These are phyloP conservation scores for Trinectes maculatus DNA, from an alignment of 2,113 vertebrate genomes.

Conservation along the genomic window DNA sequence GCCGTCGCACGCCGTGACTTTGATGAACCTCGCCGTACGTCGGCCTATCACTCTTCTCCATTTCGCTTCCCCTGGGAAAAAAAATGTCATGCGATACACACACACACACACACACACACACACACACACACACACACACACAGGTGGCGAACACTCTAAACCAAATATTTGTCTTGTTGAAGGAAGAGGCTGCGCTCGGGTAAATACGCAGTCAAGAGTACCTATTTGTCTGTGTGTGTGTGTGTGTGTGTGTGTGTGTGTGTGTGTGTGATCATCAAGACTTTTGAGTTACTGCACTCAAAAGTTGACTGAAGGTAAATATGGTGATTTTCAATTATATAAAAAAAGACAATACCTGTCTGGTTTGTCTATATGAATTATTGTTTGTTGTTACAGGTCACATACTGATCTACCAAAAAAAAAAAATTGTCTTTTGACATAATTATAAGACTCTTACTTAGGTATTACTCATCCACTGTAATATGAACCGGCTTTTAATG, in stretches of 20 bases:
- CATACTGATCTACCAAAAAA: too few species aligned
- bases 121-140: slow-evolving; percentile 59
- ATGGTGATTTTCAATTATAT: not conserved
- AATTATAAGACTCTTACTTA: too few species aligned
- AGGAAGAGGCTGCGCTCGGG: slow-evolving; percentile 88
- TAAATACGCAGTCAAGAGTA: slow-evolving; percentile 77
- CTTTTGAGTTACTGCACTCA: slow-evolving; percentile 15
- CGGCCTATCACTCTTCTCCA: slow-evolving; percentile 99
- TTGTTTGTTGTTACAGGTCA: too few species aligned
- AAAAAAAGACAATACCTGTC: too few species aligned
- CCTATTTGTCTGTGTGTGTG: slow-evolving; percentile 24
- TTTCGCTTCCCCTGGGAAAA: slow-evolving; percentile 90
- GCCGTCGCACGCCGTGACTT: slow-evolving; percentile 91
- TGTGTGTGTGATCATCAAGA: slow-evolving; percentile 18
- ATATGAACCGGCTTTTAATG: not conserved
- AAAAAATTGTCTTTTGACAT: not conserved
- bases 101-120: slow-evolving; percentile 45
- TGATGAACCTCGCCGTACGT: slow-evolving; percentile 93
- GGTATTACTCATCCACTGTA: not conserved
- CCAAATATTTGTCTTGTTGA: slow-evolving; percentile 96
- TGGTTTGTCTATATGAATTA: too few species aligned
- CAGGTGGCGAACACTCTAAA: slow-evolving; percentile 40
- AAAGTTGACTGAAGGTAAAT: slow-evolving; percentile 30
- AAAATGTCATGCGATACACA: slow-evolving; percentile 65
- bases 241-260: slow-evolving; percentile 34